Conservation (phyloP, 1,140 invertebrate genomes). For the Spodoptera litura region DNA sequence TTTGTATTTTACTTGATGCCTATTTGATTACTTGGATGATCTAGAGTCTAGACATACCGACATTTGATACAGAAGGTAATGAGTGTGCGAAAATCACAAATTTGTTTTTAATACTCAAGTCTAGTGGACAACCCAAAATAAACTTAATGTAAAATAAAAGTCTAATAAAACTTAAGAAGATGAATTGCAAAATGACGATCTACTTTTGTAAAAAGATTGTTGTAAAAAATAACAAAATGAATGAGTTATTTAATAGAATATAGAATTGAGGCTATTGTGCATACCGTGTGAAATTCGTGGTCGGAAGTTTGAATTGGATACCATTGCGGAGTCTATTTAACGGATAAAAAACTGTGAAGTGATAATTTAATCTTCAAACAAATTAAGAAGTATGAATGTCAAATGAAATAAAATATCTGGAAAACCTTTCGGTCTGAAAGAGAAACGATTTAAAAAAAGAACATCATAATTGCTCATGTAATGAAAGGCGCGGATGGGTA, state of each 20-base stretch:
- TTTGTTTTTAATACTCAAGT: too few species aligned
- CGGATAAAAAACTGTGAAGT: constrained; percentile 53
- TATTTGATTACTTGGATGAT: constrained; percentile 41
- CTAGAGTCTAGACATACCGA: neutral
- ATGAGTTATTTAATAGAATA: constrained; percentile 53
- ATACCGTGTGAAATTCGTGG: constrained; percentile 66
- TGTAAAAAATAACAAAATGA: constrained; percentile 41
- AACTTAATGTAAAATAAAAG: neutral
- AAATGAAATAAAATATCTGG: neutral
- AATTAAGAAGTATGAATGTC: neutral
- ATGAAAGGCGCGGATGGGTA: neutral
- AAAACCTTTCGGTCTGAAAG: neutral
- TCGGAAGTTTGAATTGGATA: constrained; percentile 60
- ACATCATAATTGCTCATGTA: neutral
- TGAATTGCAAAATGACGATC: constrained; percentile 4
- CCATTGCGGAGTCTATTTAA: constrained; percentile 59
- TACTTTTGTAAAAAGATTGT: constrained; percentile 15
- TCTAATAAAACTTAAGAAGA: neutral
- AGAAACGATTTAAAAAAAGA: neutral
- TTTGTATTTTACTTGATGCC: constrained; percentile 40
- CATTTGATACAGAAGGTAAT: constrained; percentile 7
- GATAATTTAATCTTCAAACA: constrained; percentile 50
- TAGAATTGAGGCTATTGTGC: constrained; percentile 64
- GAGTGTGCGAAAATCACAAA: neutral
- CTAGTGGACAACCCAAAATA: neutral